Evolutionary conservation across 2,888 invertebrate species (phyloP), one percentile per base, ranked within the genome.

Genomic region (Aleiodes leptofemur): DNA sequence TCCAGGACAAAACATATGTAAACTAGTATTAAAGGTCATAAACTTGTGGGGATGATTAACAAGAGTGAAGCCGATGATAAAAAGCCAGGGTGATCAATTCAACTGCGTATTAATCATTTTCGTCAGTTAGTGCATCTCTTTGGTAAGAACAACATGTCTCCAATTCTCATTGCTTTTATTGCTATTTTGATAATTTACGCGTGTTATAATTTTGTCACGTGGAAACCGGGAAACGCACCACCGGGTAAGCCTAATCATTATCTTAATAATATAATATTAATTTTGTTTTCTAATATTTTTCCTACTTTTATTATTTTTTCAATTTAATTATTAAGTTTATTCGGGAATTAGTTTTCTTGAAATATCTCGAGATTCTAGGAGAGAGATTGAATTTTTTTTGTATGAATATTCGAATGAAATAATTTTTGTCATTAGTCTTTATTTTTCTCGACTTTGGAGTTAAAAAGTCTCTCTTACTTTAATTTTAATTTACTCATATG

Each of bases 191-290:
- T 76, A 66, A 57, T n/a, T 4, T 85, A 82, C 51, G 76, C 78
- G 57, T 53, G 79, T 38, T 85, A 83, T 69, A 48, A 64, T 16
- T 85, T 79, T 72, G 55, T 77, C 3, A 79, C 56, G 8, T 76
- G 56, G n/a, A 81, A 81, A 66, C 85, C 83, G 80, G 91, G 91
- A 0, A 92, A 92, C 75, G 92, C 91, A 80, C 93, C 93, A 6
- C 93, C 93, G 79, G 93, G 93, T 93, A 88, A 89, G 84, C 16
- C 16, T 61, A 23, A 16, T 74, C 64, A 57, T 50, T 0, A 70
- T 38, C n/a, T n/a, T n/a, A n/a, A n/a, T n/a, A n/a, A n/a, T n/a
- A n/a, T n/a, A n/a, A n/a, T n/a, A n/a, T n/a, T n/a, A n/a, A n/a
- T n/a, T n/a, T n/a, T n/a, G n/a, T 53, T 48, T 23, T 38, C 34